phyloP scores from a whole-genome alignment of 2,113 vertebrate species.

The Apteryx owenii region DNA sequence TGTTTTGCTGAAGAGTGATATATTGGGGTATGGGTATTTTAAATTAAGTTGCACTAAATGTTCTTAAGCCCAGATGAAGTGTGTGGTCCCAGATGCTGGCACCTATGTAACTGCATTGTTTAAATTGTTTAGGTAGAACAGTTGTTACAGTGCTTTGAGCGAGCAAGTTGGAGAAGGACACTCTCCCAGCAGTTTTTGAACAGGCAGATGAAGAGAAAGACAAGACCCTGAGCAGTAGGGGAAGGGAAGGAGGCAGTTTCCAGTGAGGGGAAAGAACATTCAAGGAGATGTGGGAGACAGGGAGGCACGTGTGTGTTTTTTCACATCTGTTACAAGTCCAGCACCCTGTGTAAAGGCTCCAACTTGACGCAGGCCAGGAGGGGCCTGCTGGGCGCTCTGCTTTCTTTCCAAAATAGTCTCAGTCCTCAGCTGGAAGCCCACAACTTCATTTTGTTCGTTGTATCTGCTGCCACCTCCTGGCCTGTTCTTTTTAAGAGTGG shows the following conservation, averaged over 20 bases:
- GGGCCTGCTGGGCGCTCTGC: not conserved
- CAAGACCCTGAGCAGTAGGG: not conserved
- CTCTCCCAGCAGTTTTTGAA: not conserved
- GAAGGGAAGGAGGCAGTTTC: not conserved
- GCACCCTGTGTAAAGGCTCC: not conserved
- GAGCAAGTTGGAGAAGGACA: no score
- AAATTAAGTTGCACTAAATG: not conserved
- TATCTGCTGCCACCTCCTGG: slow-evolving; percentile 77
- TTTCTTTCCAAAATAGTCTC: not conserved
- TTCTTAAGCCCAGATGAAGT: not conserved
- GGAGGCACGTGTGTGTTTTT: not conserved
- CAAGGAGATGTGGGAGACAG: not conserved
- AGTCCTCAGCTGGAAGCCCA: not conserved
- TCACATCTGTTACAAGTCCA: not conserved
- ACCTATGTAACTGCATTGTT: not conserved
- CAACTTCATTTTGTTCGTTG: not conserved
- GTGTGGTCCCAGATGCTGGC: not conserved
- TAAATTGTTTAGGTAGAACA: not conserved
- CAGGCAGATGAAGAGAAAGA: not conserved
- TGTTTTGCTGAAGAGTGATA: not conserved
- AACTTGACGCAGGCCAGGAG: no score
- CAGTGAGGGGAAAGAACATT: not conserved
- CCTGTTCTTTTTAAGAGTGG: not conserved
- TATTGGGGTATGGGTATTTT: not conserved
- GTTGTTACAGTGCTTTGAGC: not conserved